Base-by-base conservation (phyloP, 2,888 invertebrate genomes). In the Dromius quadrimaculatus region DNA sequence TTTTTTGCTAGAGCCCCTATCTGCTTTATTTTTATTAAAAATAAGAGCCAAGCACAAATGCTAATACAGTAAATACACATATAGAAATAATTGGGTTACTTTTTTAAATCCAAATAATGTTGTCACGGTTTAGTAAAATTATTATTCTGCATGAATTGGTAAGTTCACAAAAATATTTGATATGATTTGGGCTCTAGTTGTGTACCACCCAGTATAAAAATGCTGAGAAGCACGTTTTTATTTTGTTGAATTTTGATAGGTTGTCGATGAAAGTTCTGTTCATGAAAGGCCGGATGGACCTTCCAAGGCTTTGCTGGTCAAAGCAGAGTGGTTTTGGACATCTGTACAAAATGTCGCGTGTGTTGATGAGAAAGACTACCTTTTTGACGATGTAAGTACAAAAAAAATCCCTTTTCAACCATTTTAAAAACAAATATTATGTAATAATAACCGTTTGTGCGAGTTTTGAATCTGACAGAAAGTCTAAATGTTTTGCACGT, bases 291-390 rank as follows among this genome's bases (percentile, higher is more conserved):
- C 90, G 68, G 89, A 90, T 72, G 84, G 82, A 62, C 83, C 88
- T 73, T 79, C 83, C 11, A 87, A 88, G 76, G 90, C 92, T 22
- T 90, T 91, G 80, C 86, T 95, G 73, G 91, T 95, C 65, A 94
- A 93, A 83, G 93, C 93, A 3, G 95, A 97, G 85, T 98, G 98
- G 98, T 98, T 98, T 84, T 98, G 98, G 98, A 94, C 94, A 36
- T 96, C 97, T 54, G 94, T 98, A 73, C 97, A 97, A 84, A 95
- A 97, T 85, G 95, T 96, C 78, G 93, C 93, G 74, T 92, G 94
- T 77, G 94, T 95, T 72, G 92, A 93, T 78, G 98, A 97, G 82
- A 90, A 90, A 79, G 92, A 96, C 76, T 96, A 96, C 84, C 86
- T 91, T 13, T 94, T 94, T 79, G 92, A 92, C 83, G 92, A 93